Evolutionary conservation across 2,113 vertebrate genomes (phyloP).

Genomic region (Perccottus glenii): DNA sequence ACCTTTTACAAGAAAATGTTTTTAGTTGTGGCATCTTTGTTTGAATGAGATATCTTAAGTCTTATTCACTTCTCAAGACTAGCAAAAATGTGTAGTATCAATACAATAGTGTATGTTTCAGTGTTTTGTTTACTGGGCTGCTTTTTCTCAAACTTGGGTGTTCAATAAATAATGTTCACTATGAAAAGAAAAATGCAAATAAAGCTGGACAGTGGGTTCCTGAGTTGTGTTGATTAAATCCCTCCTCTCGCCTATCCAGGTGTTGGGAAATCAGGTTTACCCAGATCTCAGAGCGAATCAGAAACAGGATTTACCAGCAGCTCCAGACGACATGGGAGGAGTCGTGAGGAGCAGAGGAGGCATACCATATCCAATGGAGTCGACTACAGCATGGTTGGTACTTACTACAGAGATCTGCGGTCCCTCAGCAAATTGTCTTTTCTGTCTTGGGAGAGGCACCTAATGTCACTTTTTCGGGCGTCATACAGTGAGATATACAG

Average conservation of each 20-base stretch:
- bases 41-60: no score
- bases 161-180: background rate
- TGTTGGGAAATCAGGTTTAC: constrained; percentile 69
- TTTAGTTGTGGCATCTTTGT: no score
- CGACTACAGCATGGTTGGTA: constrained; percentile 93
- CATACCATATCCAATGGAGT: constrained; percentile 92
- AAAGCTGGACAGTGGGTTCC: background rate
- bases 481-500: no score
- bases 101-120: background rate
- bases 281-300: constrained; percentile 80
- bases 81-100: background rate
- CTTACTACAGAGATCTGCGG: background rate
- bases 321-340: constrained; percentile 74
- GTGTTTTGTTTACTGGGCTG: background rate
- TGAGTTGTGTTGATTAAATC: background rate
- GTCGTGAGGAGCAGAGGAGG: constrained; percentile 85
- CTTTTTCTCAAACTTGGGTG: background rate
- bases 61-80: no score
- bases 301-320: constrained; percentile 65
- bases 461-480: no score
- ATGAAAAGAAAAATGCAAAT: no score
- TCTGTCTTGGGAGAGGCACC: no score
- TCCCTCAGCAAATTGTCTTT: background rate
- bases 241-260: constrained; percentile 53
- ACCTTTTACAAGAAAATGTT: no score